These are phyloP conservation scores for Geotrypetes seraphini DNA, from an alignment of 2,797 vertebrate genomes.

Conservation along the genomic window DNA sequence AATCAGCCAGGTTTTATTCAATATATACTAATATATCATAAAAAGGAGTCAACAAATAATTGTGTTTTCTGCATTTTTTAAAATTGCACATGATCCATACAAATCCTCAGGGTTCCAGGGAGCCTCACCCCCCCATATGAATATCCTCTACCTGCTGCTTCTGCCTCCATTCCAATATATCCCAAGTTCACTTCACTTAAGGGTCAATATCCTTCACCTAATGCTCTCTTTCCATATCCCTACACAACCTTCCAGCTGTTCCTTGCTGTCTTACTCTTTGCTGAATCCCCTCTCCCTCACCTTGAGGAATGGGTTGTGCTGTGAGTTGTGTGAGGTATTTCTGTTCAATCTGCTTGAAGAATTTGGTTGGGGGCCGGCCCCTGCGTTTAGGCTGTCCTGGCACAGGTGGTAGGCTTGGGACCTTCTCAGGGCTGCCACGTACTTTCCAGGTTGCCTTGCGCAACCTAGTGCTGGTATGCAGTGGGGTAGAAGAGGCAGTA, in stretches of 20 bases:
- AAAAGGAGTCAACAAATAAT: too few relatives aligned
- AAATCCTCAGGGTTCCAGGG: too few relatives aligned
- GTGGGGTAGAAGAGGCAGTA: conserved; percentile 35
- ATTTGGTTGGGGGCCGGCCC: conserved; percentile 77
- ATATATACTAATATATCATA: too few relatives aligned
- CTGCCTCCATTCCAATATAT: too few relatives aligned
- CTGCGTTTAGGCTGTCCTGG: conserved; percentile 68
- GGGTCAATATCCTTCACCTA: too few relatives aligned
- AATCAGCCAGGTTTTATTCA: too few relatives aligned
- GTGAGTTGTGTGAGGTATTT: conserved; percentile 81
- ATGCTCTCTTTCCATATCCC: too few relatives aligned
- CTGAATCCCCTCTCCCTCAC: conserved; percentile 55
- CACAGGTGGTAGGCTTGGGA: conserved; percentile 6
- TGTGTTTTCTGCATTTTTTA: too few relatives aligned
- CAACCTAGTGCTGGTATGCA: conserved; percentile 17
- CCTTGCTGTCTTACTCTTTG: not conserved
- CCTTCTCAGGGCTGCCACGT: conserved; percentile 16
- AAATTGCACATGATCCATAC: too few relatives aligned
- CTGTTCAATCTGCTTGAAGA: conserved; percentile 85
- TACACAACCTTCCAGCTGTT: not conserved
- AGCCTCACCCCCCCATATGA: not conserved
- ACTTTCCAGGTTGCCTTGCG: conserved; percentile 11
- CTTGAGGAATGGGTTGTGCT: conserved; percentile 77
- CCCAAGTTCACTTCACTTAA: too few relatives aligned
- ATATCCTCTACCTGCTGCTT: too few relatives aligned